These are phyloP conservation scores for Meteorus cinctellus DNA, from an alignment of 2,888 invertebrate species.

Conservation along the genomic window DNA sequence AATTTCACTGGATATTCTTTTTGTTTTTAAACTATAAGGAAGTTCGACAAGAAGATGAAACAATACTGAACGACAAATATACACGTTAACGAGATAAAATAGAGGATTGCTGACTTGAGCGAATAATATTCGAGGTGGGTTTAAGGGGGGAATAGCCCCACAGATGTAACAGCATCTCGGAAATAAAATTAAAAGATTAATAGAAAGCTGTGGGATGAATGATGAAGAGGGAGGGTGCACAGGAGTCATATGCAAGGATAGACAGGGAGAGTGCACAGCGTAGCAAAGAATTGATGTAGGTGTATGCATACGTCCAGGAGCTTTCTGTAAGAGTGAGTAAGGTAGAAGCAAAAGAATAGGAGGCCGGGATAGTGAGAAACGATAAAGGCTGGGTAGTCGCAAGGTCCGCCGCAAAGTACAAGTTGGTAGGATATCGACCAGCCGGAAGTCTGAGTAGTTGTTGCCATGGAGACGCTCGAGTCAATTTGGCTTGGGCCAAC, in stretches of 20 bases:
- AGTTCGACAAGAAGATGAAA: background rate
- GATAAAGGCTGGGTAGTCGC: slow-evolving; percentile 47
- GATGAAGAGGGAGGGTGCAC: background rate
- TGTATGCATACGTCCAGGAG: slow-evolving; percentile 46
- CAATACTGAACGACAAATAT: background rate
- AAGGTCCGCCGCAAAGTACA: slow-evolving; percentile 66
- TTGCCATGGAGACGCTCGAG: slow-evolving; percentile 76
- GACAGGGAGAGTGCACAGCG: background rate
- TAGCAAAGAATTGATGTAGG: slow-evolving; percentile 14
- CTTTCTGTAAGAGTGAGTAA: slow-evolving; percentile 47
- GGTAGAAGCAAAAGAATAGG: background rate
- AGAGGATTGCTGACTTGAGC: background rate
- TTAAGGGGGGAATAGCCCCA: background rate
- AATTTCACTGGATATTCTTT: no score
- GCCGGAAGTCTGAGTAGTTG: slow-evolving; percentile 74
- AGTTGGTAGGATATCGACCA: slow-evolving; percentile 75
- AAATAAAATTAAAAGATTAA: slow-evolving; percentile 6
- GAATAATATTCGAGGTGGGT: background rate
- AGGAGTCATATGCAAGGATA: background rate
- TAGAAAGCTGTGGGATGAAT: slow-evolving; percentile 16
- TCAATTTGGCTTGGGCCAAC: slow-evolving; percentile 76
- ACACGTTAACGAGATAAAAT: background rate
- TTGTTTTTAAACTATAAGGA: no score
- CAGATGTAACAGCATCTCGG: no score
- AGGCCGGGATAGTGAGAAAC: slow-evolving; percentile 39